Evolutionary conservation across 2,888 invertebrate species (phyloP), one percentile per base, ranked within the genome.

Genomic region (Leptopilina drosophilae): DNA sequence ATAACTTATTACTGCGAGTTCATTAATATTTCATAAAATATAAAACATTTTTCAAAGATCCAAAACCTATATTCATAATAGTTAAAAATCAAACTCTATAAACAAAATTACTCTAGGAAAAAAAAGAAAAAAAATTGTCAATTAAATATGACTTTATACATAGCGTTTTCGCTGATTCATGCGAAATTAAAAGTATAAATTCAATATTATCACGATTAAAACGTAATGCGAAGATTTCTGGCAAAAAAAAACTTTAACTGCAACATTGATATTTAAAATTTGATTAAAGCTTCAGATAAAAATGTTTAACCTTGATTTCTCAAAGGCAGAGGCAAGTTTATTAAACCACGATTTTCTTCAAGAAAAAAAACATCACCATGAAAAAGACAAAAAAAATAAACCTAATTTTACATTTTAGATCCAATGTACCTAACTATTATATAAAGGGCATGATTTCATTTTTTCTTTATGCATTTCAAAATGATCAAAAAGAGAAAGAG

Each of bases 11-110:
- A 33, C 14, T 33, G 14, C 20, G 6, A 69, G 14, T 12, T 46
- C 9, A 46, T 76, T 59, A 40, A 53, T 56, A 73, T 20, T 15
- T 73, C n/a, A 33, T 26, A 75, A 75, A 75, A 15, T 76, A 62
- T 76, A 33, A 59, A 59, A 59, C 49, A 67, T 26, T 67, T 53
- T 80, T 75, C 76, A 77, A 12, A 53, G 78, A 64, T 76, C 80
- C 75, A 46, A 81, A 76, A 75, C 79, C 69, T 80, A 66, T 69
- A 53, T 76, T 77, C 78, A 78, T 53, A 26, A 20, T 33, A 33
- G 33, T 53, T 9, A 56, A 79, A 78, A 77, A 77, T 78, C 77
- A 76, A 56, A 81, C 66, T 65, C 26, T 49, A 73, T n/a, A 59
- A 59, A 33, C 69, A 53, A 49, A 49, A 69, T n/a, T 40, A 8